Evolutionary conservation across 2,113 vertebrate genomes (phyloP), one percentile per base, ranked within the genome.

Genomic region (Anas platyrhynchos): DNA sequence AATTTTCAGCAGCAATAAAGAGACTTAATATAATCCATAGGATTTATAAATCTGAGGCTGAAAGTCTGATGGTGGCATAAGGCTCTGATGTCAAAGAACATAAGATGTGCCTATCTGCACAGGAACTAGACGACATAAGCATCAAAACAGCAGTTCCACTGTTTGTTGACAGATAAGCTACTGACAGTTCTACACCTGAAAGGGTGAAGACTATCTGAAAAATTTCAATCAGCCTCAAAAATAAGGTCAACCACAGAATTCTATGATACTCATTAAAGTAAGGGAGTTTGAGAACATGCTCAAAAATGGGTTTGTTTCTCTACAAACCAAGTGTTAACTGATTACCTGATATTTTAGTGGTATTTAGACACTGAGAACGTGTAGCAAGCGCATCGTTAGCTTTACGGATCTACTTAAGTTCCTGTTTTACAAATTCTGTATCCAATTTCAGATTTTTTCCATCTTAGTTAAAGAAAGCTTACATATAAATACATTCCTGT

Each of bases 21-120:
- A 90, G 80, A 90, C 34, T 93, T 58, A 50, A n/a, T 94, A 96
- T 73, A 97, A 97, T 97, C 95, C 96, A 96, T 94, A 96, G 96
- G 96, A 97, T 97, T 96, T 68, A 97, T 96, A 97, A 92, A 90
- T 32, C 73, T 81, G 90, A 96, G 76, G 86, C 94, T 88, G 83
- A 84, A 89, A n/a, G 54, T 31, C 72, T 75, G 86, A 80, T 9
- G 85, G 75, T 80, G 89, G 84, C 18, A 1, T 22, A 55, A 95
- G 68, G 83, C 91, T 93, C 43, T 63, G 38, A 38, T 68, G 85
- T n/a, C 43, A 22, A 31, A 86, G 68, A 81, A 72, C 31, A 18
- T 0, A 1, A 25, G 46, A 31, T 17, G 78, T 48, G 63, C 91
- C 71, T 11, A 4, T 44, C 38, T 23, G 77, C 71, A 76, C 7